These are phyloP conservation scores for Plectrocnemia conspersa DNA, from an alignment of 1,140 invertebrate species.

Conservation along the genomic window DNA sequence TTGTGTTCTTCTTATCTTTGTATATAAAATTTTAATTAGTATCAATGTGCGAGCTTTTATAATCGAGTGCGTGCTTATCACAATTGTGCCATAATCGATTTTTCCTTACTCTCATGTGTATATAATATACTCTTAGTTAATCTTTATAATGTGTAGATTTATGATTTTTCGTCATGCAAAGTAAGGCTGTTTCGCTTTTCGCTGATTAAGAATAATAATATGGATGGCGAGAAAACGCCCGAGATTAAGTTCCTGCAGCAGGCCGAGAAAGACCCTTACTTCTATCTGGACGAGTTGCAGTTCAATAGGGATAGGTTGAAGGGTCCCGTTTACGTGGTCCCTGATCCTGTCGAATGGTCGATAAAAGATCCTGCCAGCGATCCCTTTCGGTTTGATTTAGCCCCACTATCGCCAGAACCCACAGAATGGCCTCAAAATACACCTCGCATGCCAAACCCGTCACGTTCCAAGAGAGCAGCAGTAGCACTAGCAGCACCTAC, in stretches of 20 bases:
- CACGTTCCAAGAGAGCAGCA: slow-evolving; percentile 9
- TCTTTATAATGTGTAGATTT: no score
- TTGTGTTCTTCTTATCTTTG: no score
- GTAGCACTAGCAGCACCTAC: neutral
- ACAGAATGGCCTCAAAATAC: neutral
- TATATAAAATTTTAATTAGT: no score
- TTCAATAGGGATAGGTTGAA: neutral
- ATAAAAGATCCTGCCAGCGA: neutral
- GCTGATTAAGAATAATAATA: no score
- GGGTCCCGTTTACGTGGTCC: neutral
- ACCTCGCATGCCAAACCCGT: slow-evolving; percentile 6
- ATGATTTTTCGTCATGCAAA: no score
- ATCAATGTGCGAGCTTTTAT: no score
- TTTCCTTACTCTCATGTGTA: no score
- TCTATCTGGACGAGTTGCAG: slow-evolving; percentile 13
- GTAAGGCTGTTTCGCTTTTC: no score
- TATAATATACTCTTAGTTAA: no score
- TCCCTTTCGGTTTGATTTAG: neutral
- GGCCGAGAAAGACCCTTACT: slow-evolving; percentile 1
- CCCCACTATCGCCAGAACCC: neutral
- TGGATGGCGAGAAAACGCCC: slow-evolving; percentile 10
- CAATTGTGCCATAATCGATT: no score
- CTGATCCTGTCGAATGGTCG: neutral
- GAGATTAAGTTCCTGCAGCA: slow-evolving; percentile 15
- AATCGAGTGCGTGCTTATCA: no score